A percentile compares a stretch with the other conserved stretches of the same genome.
Evolutionary conservation across 2,888 invertebrate species (phyloP).

Genomic region (Drosophila hamatofila): DNA sequence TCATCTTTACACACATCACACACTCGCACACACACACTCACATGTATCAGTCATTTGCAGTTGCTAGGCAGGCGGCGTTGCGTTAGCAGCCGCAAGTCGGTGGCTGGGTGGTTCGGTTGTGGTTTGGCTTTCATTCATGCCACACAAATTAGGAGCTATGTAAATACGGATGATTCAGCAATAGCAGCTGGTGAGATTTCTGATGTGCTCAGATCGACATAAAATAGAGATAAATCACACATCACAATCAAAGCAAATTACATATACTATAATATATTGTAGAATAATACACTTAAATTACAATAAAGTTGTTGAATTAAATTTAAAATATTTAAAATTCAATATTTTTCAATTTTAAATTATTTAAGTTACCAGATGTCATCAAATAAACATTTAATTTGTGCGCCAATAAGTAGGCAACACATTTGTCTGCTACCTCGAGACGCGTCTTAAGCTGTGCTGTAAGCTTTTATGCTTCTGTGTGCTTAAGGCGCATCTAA

Average conservation of each 20-base stretch:
- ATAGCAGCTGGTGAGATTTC: slow-evolving; percentile 9
- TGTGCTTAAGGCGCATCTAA: slow-evolving; percentile 51
- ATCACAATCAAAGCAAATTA: neutral
- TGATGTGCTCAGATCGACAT: slow-evolving; percentile 9
- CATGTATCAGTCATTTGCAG: slow-evolving; percentile 61
- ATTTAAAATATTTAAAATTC: neutral
- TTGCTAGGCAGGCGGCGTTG: slow-evolving; percentile 46
- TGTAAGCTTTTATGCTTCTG: slow-evolving; percentile 42
- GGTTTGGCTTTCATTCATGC: slow-evolving; percentile 13
- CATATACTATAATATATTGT: neutral
- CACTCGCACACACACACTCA: slow-evolving; percentile 19
- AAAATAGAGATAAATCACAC: slow-evolving; percentile 4
- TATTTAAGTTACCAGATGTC: neutral
- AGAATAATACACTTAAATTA: neutral
- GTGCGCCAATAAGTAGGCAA: slow-evolving; percentile 31
- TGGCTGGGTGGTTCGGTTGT: slow-evolving; percentile 7
- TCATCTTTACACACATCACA: slow-evolving; percentile 23
- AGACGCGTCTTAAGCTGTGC: slow-evolving; percentile 23
- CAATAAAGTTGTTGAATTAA: neutral
- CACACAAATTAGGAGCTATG: slow-evolving; percentile 39
- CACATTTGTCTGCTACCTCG: neutral
- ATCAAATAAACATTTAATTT: neutral
- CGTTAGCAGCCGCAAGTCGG: slow-evolving; percentile 37
- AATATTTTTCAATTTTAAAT: neutral
- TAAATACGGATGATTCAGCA: slow-evolving; percentile 38